phyloP scores from a whole-genome alignment of 2,797 vertebrate species.

The Buceros bicornis region DNA sequence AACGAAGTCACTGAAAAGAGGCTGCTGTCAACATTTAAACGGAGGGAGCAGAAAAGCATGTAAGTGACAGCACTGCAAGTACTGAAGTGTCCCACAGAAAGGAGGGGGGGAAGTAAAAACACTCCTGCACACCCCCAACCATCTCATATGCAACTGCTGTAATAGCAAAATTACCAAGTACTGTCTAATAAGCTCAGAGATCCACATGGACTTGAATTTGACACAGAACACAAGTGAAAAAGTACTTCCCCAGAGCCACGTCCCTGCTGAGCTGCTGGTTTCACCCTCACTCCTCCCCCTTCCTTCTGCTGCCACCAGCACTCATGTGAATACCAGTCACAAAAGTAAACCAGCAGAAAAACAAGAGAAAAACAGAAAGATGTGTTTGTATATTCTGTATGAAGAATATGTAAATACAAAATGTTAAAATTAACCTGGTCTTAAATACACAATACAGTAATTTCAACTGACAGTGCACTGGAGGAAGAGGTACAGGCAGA shows the following conservation, averaged over 20 bases:
- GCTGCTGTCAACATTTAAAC: not conserved
- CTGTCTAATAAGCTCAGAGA: not conserved
- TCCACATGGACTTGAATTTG: not conserved
- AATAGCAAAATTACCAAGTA: not conserved
- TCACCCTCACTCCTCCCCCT: not conserved
- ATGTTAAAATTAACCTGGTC: no score
- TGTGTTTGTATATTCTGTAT: not conserved
- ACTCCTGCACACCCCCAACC: not conserved
- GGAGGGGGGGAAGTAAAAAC: not conserved
- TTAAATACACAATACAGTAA: not conserved
- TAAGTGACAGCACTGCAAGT: not conserved
- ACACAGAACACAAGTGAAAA: not conserved
- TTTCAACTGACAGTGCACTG: not conserved
- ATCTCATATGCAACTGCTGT: not conserved
- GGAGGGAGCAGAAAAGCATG: not conserved
- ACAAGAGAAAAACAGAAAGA: not conserved
- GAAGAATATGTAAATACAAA: not conserved
- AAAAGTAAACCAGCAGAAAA: not conserved
- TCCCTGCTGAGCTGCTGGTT: not conserved
- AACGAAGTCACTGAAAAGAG: not conserved
- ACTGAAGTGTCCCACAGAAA: not conserved
- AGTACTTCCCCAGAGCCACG: fast-evolving
- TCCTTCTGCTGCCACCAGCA: not conserved
- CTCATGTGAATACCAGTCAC: not conserved
- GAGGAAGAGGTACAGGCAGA: not conserved